A percentile compares a stretch with the other conserved stretches of the same genome.
Evolutionary conservation across 2,113 vertebrate genomes (phyloP).

Genomic region (Eptesicus fuscus): DNA sequence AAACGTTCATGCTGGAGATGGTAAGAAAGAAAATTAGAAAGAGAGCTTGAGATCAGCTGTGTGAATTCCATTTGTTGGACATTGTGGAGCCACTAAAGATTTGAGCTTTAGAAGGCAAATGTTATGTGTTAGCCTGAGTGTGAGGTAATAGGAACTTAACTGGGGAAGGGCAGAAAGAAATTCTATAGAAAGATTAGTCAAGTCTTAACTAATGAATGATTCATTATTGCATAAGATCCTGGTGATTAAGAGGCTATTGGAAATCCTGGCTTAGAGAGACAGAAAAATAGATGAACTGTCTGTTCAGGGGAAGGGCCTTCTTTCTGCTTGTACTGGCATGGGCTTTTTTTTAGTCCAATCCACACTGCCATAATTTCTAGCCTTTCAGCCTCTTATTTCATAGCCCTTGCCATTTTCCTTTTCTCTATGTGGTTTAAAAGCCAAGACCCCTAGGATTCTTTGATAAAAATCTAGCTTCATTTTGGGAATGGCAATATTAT

Average conservation of each 20-base stretch:
- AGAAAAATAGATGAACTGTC: neutral
- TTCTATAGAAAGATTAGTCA: neutral
- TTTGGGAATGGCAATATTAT: neutral
- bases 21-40: neutral
- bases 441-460: neutral
- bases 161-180: neutral
- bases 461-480: conserved; percentile 7
- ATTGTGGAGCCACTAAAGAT: neutral
- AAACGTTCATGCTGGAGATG: neutral
- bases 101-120: neutral
- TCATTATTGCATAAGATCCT: neutral
- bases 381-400: conserved; percentile 32
- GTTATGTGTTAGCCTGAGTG: neutral
- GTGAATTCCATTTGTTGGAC: neutral
- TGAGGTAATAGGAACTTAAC: neutral
- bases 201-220: neutral
- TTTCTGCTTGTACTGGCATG: neutral
- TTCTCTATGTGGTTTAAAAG: conserved; percentile 30
- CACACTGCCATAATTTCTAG: neutral
- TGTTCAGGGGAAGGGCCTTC: neutral
- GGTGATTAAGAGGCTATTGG: neutral
- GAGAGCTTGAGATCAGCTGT: neutral
- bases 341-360: neutral
- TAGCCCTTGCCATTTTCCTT: conserved; percentile 6
- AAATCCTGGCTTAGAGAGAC: neutral